phyloP scores from a whole-genome alignment of 1,140 invertebrate species.

The Drosophila pruinosa region DNA sequence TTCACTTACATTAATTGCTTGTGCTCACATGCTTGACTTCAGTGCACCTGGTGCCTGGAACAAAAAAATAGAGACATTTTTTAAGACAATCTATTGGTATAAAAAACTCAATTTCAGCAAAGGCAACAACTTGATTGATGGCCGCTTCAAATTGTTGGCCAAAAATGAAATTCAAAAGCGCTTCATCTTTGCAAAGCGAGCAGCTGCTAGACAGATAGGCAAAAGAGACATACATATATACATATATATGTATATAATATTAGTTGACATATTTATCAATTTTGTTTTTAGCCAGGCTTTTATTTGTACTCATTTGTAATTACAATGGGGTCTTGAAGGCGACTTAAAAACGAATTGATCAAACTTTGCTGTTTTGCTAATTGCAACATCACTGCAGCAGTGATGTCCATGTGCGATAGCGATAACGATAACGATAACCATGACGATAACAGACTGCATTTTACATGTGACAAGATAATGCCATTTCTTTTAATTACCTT shows the following conservation, averaged over 20 bases:
- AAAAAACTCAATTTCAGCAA: neutral
- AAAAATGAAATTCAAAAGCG: neutral
- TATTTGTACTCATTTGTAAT: neutral
- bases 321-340: neutral
- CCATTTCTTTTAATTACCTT: neutral
- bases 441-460: neutral
- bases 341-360: conserved; percentile 24
- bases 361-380: conserved; percentile 2
- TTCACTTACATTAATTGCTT: neutral
- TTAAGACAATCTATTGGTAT: too few species aligned
- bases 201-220: neutral
- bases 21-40: neutral
- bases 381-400: neutral
- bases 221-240: neutral
- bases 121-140: neutral
- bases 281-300: neutral
- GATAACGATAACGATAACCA: neutral
- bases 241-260: neutral
- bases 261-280: neutral
- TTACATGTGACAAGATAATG: neutral
- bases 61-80: neutral
- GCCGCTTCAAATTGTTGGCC: neutral
- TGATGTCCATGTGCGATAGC: neutral
- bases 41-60: neutral
- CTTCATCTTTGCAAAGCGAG: neutral